Conservation (phyloP, 2,113 vertebrate genomes). For the Dendrocopos noguchii region DNA sequence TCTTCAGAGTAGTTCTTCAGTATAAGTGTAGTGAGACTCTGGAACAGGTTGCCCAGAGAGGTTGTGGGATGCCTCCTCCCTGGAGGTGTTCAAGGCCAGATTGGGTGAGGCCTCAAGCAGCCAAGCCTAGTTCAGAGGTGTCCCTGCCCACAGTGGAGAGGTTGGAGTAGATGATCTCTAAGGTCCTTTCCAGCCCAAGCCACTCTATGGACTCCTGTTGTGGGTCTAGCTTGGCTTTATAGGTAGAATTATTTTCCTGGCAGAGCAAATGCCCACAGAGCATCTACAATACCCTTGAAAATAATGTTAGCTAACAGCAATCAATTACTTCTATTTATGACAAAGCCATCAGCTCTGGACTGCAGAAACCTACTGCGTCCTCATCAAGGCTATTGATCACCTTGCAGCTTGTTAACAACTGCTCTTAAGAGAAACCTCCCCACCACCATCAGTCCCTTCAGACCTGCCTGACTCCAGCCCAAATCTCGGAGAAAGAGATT, state of each 20-base stretch:
- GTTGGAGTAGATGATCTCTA: too few species aligned
- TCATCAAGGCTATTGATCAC: neutral
- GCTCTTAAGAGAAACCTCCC: neutral
- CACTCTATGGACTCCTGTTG: neutral
- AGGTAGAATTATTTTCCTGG: neutral
- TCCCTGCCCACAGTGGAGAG: too few species aligned
- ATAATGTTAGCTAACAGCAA: neutral
- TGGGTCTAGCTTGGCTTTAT: neutral
- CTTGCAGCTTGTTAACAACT: neutral
- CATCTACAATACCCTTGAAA: neutral
- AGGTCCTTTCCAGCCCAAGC: too few species aligned
- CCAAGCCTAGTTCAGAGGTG: too few species aligned
- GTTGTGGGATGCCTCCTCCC: too few species aligned
- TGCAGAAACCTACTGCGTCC: neutral
- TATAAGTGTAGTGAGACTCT: too few species aligned
- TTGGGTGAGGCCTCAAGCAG: too few species aligned
- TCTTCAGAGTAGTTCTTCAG: too few species aligned
- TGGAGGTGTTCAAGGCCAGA: too few species aligned
- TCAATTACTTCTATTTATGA: conserved; percentile 12
- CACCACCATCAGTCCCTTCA: neutral
- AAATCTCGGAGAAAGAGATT: neutral
- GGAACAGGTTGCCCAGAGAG: too few species aligned
- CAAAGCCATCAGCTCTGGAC: neutral
- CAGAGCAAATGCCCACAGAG: neutral
- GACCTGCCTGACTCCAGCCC: neutral